A percentile compares a stretch with the other conserved stretches of the same genome.
Conservation (phyloP, 2,888 invertebrate species). For the Julus scanicus region DNA sequence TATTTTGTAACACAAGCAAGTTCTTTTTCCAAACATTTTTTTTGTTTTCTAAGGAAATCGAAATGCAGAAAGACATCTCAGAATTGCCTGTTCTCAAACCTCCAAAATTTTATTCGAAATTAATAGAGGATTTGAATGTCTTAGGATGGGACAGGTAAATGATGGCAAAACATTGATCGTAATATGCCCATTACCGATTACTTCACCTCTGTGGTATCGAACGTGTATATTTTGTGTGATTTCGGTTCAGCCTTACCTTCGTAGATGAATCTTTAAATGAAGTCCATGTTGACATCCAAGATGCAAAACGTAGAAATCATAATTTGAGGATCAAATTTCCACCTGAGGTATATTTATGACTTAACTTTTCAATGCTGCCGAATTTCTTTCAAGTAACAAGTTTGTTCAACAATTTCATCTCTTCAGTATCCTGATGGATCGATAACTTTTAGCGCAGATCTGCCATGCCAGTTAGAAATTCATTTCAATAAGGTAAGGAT, state of each 20-base stretch:
- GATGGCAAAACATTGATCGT: too few relatives aligned
- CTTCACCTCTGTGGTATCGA: too few relatives aligned
- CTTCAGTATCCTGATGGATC: conserved; percentile 49
- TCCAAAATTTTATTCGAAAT: conserved; percentile 46
- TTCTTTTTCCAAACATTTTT: not conserved
- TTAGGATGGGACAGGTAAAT: conserved; percentile 56
- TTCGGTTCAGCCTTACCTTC: conserved; percentile 50
- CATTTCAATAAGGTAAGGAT: conserved; percentile 48
- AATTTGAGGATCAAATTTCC: conserved; percentile 59
- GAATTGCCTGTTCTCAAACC: not conserved
- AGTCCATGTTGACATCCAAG: conserved; percentile 54
- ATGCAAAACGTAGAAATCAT: conserved; percentile 57
- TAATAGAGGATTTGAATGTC: conserved; percentile 40
- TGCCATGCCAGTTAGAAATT: conserved; percentile 50
- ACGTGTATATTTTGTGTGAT: not conserved
- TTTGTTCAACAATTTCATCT: not conserved
- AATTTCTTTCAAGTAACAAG: not conserved
- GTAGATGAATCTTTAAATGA: conserved; percentile 53
- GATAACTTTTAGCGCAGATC: conserved; percentile 31
- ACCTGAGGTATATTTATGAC: conserved; percentile 56
- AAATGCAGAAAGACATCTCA: not conserved
- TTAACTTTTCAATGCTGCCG: not conserved
- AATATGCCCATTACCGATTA: too few relatives aligned
- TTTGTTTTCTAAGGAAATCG: conserved; percentile 5
- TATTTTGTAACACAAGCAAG: not conserved